Evolutionary conservation across 2,797 vertebrate species (phyloP).

Genomic region (Chrosomus eos): DNA sequence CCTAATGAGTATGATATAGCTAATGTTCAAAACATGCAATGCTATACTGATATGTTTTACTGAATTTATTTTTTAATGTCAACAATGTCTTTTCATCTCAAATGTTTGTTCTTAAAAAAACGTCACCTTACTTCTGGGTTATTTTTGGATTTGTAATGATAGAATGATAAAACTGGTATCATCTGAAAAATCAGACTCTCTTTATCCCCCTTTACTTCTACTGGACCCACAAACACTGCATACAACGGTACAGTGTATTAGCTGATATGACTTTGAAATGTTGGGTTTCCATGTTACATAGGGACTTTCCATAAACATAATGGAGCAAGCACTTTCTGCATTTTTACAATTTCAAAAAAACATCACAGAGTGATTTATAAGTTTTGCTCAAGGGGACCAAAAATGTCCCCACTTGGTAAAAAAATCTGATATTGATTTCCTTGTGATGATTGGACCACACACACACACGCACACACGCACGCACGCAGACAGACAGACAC

Average conservation of each 20-base stretch:
- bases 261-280: not conserved
- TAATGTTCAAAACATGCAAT: not conserved
- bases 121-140: not conserved
- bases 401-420: too few relatives aligned
- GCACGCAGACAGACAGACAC: too few relatives aligned
- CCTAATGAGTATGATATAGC: not conserved
- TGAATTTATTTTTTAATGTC: not conserved
- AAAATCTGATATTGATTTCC: too few relatives aligned
- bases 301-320: not conserved
- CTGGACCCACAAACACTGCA: not conserved
- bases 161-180: not conserved
- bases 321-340: not conserved
- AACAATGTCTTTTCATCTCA: not conserved
- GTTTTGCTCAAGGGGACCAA: too few relatives aligned
- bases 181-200: not conserved
- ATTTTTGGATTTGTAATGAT: not conserved
- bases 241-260: not conserved
- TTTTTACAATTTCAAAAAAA: too few relatives aligned
- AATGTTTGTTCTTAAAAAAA: not conserved
- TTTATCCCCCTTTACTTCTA: not conserved
- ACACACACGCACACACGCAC: too few relatives aligned
- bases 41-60: not conserved
- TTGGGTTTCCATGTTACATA: not conserved
- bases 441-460: too few relatives aligned
- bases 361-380: too few relatives aligned